Evolutionary conservation across 2,797 vertebrate species (phyloP), one percentile per base, ranked within the genome.

Genomic region (Neostethus bicornis): DNA sequence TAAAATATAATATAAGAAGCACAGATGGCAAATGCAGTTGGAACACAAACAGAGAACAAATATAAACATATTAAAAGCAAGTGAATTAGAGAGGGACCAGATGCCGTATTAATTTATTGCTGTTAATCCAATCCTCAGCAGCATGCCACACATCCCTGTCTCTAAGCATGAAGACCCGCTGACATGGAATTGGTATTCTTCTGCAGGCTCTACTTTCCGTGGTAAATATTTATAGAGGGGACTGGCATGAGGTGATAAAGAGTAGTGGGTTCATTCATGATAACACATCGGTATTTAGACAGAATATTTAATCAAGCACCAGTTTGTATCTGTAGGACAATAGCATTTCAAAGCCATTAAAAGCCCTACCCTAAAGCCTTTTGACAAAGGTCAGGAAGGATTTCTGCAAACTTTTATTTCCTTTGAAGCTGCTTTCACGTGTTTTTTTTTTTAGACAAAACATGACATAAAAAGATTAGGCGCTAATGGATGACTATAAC

Each of bases 221-320:
- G 81, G 80, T 89, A 92, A 91, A 92, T 93, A 92, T 92, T 91
- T 89, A 92, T 90, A 54, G 78, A 80, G 73, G 79, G 83, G 71
- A 84, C 89, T 92, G 90, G 80, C 63, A 80, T 43, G 56, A 71
- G 63, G 80, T 41, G 90, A 92, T 92, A 92, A 92, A 87, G 70
- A 85, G 72, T 67, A 72, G 57, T 35, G 76, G 84, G 70, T 84
- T 81, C 77, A 81, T 83, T 89, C 81, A 86, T 71, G 87, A 91
- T 89, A 91, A 87, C 83, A 64, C 68, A 53, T 34, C 66, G 76
- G 87, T 73, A 84, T 92, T 83, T 85, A 70, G 78, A 86, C 71
- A 41, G 83, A 88, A 89, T 89, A 78, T 87, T 85, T 88, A 88
- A 92, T 90, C 84, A 84, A 82, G 74, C 57, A 42, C 58, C 58